Base-by-base conservation (phyloP, 2,888 invertebrate genomes). In the Amblyteles armatorius region DNA sequence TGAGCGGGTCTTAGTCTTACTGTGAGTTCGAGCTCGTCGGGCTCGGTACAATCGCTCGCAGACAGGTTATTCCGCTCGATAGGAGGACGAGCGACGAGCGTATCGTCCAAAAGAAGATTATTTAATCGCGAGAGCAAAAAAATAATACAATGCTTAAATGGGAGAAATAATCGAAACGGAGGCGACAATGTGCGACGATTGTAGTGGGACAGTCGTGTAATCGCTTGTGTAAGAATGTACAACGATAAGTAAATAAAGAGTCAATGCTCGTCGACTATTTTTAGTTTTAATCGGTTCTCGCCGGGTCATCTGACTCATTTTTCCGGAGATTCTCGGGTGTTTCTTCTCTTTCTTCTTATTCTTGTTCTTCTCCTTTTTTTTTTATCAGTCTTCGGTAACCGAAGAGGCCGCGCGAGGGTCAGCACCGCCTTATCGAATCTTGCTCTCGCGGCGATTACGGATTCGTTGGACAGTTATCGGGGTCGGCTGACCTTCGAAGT, bases 401-500 rank as follows among this genome's bases (percentile, higher is more conserved):
- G 29, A 68, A 4, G n/a, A 26, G 33, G 11, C 9, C 36, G 9
- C 7, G 36, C 40, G 40, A 9, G 22, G 16, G 44, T 74, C 74
- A n/a, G 11, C 22, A 11, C 55, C 63, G 57, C 63, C 69, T 63
- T 73, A 81, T 79, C 79, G 50, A 29, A 63, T 71, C 63, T 33
- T 55, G 22, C 44, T 48, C n/a, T 40, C 11, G 60, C 63, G 55
- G 44, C 26, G 73, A 81, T 26, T n/a, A 60, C 68, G 63, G 60
- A 77, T 81, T 81, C 36, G 26, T 26, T 65, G 16, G 26, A 65
- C 33, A 36, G 55, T 82, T 87, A 88, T 86, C 88, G 65, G 65
- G 0, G 3, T 44, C 29, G 52, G 50, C 57, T 86, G 86, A 88
- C 88, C 87, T 84, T 74, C 80, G 86, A 86, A 86, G 87, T 79